phyloP scores from a whole-genome alignment of 1,140 invertebrate species.

The Aphelenchoides besseyi region DNA sequence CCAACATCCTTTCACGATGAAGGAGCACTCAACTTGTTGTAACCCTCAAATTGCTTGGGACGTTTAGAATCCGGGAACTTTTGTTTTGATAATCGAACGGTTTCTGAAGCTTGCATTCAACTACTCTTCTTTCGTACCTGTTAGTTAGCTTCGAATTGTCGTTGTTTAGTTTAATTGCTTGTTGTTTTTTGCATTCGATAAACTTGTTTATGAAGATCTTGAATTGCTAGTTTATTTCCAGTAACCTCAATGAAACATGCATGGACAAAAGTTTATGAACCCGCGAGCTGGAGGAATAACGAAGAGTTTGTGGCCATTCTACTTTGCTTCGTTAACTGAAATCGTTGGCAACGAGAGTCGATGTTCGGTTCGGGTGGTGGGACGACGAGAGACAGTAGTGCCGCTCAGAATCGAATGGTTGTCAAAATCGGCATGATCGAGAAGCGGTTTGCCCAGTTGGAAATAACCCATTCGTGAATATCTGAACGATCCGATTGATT shows the following conservation, averaged over 20 bases:
- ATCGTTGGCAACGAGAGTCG: constrained; percentile 9
- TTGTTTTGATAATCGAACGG: neutral
- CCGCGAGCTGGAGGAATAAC: too few species aligned
- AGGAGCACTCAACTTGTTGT: too few species aligned
- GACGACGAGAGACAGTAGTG: neutral
- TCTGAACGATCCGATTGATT: constrained; percentile 21
- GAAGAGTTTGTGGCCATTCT: too few species aligned
- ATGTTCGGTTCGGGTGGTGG: neutral
- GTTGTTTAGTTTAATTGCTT: neutral
- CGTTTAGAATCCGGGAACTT: too few species aligned
- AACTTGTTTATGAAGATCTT: neutral
- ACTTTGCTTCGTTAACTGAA: neutral
- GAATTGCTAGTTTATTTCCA: too few species aligned
- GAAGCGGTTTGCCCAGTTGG: constrained; percentile 49
- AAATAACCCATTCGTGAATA: constrained; percentile 58
- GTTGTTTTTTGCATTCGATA: neutral
- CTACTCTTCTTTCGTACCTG: neutral
- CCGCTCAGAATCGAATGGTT: constrained; percentile 15
- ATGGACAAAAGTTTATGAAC: too few species aligned
- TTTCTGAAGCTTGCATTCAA: too few species aligned
- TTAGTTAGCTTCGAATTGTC: neutral
- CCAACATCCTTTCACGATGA: constrained; percentile 6
- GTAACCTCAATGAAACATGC: too few species aligned
- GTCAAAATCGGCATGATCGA: constrained; percentile 19
- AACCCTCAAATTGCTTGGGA: too few species aligned